phyloP scores from a whole-genome alignment of 2,888 invertebrate species.

The Drosophila subsilvestris region DNA sequence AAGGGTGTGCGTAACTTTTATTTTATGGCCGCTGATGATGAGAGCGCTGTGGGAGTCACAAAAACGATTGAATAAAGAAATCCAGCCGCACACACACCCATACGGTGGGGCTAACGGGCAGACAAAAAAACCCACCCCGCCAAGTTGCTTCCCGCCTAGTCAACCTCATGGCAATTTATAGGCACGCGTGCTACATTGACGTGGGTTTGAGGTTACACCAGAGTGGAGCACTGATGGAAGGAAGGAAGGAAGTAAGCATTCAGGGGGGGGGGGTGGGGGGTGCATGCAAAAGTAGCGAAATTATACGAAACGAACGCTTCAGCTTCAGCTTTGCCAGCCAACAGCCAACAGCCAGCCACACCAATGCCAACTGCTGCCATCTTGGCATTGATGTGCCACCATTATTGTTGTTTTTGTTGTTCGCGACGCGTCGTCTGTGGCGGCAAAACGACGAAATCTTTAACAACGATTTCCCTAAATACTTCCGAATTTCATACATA shows the following conservation, averaged over 20 bases:
- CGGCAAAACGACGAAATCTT: constrained; percentile 64
- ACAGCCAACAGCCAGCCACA: constrained; percentile 28
- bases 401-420: constrained; percentile 11
- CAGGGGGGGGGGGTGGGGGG: neutral
- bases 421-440: neutral
- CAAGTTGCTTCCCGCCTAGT: constrained; percentile 10
- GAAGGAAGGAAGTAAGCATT: constrained; percentile 1
- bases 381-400: constrained; percentile 33
- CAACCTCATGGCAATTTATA: constrained; percentile 65
- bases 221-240: neutral
- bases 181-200: constrained; percentile 62
- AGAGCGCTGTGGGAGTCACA: constrained; percentile 72
- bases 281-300: constrained; percentile 56
- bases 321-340: constrained; percentile 14
- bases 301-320: constrained; percentile 50
- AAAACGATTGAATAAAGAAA: constrained; percentile 76
- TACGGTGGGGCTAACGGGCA: constrained; percentile 39
- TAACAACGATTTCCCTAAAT: constrained; percentile 80
- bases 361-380: constrained; percentile 47
- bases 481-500: constrained; percentile 79
- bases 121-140: constrained; percentile 44
- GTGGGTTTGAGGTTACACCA: constrained; percentile 44
- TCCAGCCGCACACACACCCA: constrained; percentile 41
- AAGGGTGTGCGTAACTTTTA: constrained; percentile 80
- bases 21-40: constrained; percentile 79